phyloP scores from a whole-genome alignment of 2,797 vertebrate genomes.

The Enteromius paludinosus region DNA sequence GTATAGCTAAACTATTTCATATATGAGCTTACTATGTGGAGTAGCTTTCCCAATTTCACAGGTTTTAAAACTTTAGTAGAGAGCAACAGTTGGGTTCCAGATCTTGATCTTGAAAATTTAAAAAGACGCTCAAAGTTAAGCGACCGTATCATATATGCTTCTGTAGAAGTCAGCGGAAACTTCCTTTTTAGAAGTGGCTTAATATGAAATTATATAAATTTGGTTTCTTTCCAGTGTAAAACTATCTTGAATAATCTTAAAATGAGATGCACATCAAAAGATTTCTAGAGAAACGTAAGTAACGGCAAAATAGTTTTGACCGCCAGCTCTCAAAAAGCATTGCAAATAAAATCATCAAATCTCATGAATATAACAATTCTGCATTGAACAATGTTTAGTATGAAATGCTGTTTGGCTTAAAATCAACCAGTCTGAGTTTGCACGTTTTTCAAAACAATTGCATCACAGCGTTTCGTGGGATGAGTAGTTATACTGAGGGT shows the following conservation, averaged over 20 bases:
- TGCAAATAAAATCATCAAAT: background rate
- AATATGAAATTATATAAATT: background rate
- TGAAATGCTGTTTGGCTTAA: background rate
- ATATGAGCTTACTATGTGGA: background rate
- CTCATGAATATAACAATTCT: background rate
- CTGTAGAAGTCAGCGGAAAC: background rate
- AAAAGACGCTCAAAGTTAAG: too few species aligned
- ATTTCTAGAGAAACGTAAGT: background rate
- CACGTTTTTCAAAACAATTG: background rate
- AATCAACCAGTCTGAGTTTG: background rate
- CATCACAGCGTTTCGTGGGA: background rate
- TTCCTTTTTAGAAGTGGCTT: background rate
- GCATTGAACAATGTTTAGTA: background rate
- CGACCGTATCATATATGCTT: too few species aligned
- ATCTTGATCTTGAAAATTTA: too few species aligned
- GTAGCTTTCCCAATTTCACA: background rate
- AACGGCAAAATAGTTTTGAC: background rate
- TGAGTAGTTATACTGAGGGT: background rate
- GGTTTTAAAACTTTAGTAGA: background rate
- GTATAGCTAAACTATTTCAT: background rate
- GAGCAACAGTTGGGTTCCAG: background rate
- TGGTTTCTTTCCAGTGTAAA: background rate
- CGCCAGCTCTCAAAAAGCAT: background rate
- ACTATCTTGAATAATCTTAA: background rate
- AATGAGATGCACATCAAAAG: background rate